Percentiles rank a stretch among this genome's conserved stretches.
phyloP scores from a whole-genome alignment of 92 coral and sea anemone genomes.

The Palythoa heliodiscus region DNA sequence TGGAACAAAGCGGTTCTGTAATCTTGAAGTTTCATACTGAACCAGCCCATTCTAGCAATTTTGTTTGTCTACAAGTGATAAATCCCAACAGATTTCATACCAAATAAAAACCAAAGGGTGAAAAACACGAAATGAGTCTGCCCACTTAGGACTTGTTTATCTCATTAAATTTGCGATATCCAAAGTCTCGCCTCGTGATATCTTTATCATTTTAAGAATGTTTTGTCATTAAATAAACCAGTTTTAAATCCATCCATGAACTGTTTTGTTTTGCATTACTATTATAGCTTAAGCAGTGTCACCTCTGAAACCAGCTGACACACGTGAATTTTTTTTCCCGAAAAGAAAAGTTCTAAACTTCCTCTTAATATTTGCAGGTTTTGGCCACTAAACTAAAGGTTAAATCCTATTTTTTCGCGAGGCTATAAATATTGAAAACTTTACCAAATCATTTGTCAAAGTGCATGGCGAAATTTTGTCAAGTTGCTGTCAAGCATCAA shows the following conservation, averaged over 20 bases:
- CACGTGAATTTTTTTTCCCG: no score
- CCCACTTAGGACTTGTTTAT: not conserved
- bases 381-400: not conserved
- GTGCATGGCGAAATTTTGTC: not conserved
- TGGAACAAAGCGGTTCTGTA: not conserved
- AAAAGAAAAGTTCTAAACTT: not conserved
- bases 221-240: not conserved
- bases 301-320: no score
- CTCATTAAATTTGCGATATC: slow-evolving; percentile 6
- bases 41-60: not conserved
- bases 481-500: slow-evolving; percentile 8
- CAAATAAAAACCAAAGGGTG: not conserved
- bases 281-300: no score
- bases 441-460: not conserved
- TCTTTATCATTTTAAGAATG: slow-evolving; percentile 20
- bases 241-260: not conserved
- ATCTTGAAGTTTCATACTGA: not conserved
- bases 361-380: not conserved
- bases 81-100: not conserved
- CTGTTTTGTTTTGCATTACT: not conserved
- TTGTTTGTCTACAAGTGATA: not conserved
- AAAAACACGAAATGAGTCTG: not conserved
- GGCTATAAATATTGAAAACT: not conserved
- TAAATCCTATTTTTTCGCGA: not conserved
- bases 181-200: not conserved